phyloP scores from a whole-genome alignment of 2,797 vertebrate genomes.

The Lutra lutra region DNA sequence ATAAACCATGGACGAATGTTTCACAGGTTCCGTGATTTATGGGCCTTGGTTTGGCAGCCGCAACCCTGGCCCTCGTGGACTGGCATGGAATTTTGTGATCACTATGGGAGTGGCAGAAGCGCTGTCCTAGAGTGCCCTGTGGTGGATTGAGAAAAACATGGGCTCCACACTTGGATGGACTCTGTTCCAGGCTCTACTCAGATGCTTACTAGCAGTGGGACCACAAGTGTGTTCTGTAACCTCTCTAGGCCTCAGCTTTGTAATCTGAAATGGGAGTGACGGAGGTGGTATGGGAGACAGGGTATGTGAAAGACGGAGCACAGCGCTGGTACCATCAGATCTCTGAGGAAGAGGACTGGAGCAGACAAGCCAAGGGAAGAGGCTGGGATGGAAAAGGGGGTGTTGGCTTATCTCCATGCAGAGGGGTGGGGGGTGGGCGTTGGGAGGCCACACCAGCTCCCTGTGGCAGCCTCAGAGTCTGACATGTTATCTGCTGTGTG shows the following conservation, averaged over 20 bases:
- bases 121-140: not conserved
- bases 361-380: not conserved
- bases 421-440: too few relatives aligned
- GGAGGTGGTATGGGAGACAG: not conserved
- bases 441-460: not conserved
- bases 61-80: not conserved
- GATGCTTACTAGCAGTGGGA: not conserved
- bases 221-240: not conserved
- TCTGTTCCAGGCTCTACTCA: not conserved
- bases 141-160: not conserved
- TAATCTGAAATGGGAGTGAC: not conserved
- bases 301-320: not conserved
- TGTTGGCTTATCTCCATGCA: fast-evolving
- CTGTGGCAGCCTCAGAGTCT: not conserved
- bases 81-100: not conserved
- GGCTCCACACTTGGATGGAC: not conserved
- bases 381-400: not conserved
- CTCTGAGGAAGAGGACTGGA: not conserved
- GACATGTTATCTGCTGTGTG: not conserved
- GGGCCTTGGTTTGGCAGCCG: not conserved
- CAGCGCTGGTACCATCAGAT: not conserved
- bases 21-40: not conserved
- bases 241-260: not conserved
- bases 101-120: fast-evolving
- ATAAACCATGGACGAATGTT: not conserved